Evolutionary conservation across 2,113 vertebrate genomes (phyloP), one percentile per base, ranked within the genome.

Genomic region (Chamaea fasciata): DNA sequence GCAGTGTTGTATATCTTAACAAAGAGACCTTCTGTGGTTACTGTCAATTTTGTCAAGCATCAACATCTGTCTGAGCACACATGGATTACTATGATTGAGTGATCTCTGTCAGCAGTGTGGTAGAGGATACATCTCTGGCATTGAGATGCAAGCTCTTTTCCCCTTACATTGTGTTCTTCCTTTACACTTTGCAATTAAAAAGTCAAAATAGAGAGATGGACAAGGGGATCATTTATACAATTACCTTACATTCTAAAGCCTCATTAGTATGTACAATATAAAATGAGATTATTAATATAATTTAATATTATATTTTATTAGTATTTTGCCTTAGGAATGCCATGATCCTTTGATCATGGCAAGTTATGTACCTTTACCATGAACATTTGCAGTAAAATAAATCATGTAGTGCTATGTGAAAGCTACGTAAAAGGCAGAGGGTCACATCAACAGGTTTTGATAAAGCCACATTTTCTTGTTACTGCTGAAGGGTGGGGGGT

Each of bases 21-120:
- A 23, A 89, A 89, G 62, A 75, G 57, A 83, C 55, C 37, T 84
- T 89, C 80, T 78, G 60, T 83, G 65, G 83, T 75, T 91, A 71
- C 80, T 94, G 93, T 84, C 87, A 91, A 64, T 94, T 95, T 89
- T 84, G 49, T 87, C 64, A 92, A 87, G 77, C 62, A 83, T 64
- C 86, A 92, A 44, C 47, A 91, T 10, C 89, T 92, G 46, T 83
- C 75, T 89, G 78, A 89, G 31, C 26, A 68, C 39, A 55, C 63
- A 55, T 13, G 37, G 75, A 47, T 95, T 93, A 50, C 59, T 41
- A 49, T 56, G 73, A 94, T 21, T 68, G 68, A 95, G 39, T 78
- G 93, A 64, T 68, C 26, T 77, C 64, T 84, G 44, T 75, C 73
- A 87, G 42, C 12, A 53, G 7, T 13, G 35, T 47, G 52, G 63